Evolutionary conservation across 2,888 invertebrate genomes (phyloP), one percentile per base, ranked within the genome.

Genomic region (Pyrrhosoma nymphula): DNA sequence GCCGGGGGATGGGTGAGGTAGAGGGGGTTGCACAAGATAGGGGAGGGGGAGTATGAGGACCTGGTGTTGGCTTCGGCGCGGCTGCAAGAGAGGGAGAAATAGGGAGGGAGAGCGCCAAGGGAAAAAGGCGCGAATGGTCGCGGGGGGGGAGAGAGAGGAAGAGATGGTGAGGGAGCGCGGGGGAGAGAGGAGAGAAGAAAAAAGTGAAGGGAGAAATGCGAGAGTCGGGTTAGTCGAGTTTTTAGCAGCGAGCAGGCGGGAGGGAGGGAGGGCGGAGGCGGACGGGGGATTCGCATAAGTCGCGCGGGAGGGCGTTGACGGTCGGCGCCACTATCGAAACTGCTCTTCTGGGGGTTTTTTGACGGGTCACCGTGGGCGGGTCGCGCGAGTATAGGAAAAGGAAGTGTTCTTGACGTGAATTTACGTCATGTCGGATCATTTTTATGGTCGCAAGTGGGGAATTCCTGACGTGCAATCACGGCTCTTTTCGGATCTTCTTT

Each of bases 181-280:
- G 35, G 16, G 82, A 35, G 82, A 10, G 82, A 18, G 8, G 82
- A 26, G 30, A 82, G 82, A 26, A 35, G 35, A 35, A 35, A 82
- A 35, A 35, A 35, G 82, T 30, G 35, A 82, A 35, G 82, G 35
- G 35, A 35, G 35, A 82, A 82, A 35, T 30, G 82, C 30, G 35
- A 35, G 82, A 16, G 82, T 35, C 82, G 82, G 82, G 82, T 82
- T 82, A 82, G 82, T 82, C 82, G 82, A 82, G 82, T 82, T 82
- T 69, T 82, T 82, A 35, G 82, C 82, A 60, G 60, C 60, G 60
- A 47, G 60, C 60, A 60, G 82, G 82, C 82, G 26, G 30, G 30
- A 14, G 30, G 82, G 82, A 82, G 82, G 82, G 82, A 82, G 82
- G 82, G 82, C 82, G 82, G 30, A 30, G 75, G 60, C 16, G 60